These are phyloP conservation scores for Aphodius granarius DNA, from an alignment of 2,888 invertebrate genomes.

Conservation along the genomic window DNA sequence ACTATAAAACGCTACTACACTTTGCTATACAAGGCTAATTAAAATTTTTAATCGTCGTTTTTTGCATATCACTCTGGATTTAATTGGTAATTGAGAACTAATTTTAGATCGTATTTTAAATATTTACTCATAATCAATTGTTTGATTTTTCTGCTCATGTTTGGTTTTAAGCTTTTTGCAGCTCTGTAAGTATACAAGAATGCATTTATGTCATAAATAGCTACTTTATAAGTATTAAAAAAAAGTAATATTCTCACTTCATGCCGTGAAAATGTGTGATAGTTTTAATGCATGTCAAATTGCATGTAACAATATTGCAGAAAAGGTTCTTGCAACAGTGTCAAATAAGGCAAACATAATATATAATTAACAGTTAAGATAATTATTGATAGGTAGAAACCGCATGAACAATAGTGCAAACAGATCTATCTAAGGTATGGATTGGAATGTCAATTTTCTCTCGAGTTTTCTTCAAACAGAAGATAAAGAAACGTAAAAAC, in stretches of 20 bases:
- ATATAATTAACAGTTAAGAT: not conserved
- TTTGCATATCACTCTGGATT: slow-evolving; percentile 1
- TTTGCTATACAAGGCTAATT: slow-evolving; percentile 14
- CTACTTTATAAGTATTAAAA: no score
- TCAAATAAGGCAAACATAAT: no score
- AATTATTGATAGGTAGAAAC: not conserved
- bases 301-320: no score
- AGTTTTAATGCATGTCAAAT: no score
- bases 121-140: not conserved
- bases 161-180: no score
- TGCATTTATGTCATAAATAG: no score
- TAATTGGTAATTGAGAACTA: slow-evolving; percentile 12
- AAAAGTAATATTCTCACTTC: no score
- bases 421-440: not conserved
- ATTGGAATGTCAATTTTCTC: not conserved
- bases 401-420: not conserved
- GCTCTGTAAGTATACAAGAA: no score
- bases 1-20: slow-evolving; percentile 6
- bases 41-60: slow-evolving; percentile 12
- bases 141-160: no score
- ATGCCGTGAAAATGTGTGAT: no score
- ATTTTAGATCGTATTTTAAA: not conserved
- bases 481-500: slow-evolving; percentile 20
- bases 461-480: not conserved
- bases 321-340: no score